Base-by-base conservation (phyloP, 2,888 invertebrate species). In the Ochlodes sylvanus region DNA sequence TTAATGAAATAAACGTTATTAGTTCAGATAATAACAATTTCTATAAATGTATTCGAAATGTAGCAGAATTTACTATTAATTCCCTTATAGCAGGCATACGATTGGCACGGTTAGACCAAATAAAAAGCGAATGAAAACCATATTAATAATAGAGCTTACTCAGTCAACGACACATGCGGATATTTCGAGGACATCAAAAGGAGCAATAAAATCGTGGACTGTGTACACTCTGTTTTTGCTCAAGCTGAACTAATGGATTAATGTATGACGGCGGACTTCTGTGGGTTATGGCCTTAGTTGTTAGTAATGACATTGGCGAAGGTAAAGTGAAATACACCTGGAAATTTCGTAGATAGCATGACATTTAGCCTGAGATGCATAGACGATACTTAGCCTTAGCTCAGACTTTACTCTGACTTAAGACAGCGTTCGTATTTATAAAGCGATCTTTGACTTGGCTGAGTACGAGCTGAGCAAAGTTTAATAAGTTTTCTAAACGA, bases 151-250 rank as follows among this genome's bases (percentile, higher is more conserved):
- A 27, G 14, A 14, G 27, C 6, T 1, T 6, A 52, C 12, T 52
- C 10, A 6, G 52, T 14, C 58, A 58, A 66, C 15, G 50, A 52
- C 15, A 61, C 58, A 62, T 19, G 56, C 62, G 42, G 41, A 60
- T 73, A 72, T 72, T 71, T 73, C 32, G 65, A 65, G 63, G 66
- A 73, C 71, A 71, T 75, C 73, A 75, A 75, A 75, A 64, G 70
- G 27, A 54, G 50, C 56, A n/a, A 73, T 75, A 73, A 74, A 75
- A 67, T 63, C 21, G 52, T 41, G 50, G 63, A 63, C 66, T 61
- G 57, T 61, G 60, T 64, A 64, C 66, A 67, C 56, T 70, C 74
- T 73, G 74, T 70, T 69, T 73, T 73, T 58, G 68, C 70, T 75
- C 72, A 71, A 50, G 52, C 50, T 34, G 70, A 69, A 65, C 70